Evolutionary conservation across 2,888 invertebrate species (phyloP).

Genomic region (Cremastinae sp.): DNA sequence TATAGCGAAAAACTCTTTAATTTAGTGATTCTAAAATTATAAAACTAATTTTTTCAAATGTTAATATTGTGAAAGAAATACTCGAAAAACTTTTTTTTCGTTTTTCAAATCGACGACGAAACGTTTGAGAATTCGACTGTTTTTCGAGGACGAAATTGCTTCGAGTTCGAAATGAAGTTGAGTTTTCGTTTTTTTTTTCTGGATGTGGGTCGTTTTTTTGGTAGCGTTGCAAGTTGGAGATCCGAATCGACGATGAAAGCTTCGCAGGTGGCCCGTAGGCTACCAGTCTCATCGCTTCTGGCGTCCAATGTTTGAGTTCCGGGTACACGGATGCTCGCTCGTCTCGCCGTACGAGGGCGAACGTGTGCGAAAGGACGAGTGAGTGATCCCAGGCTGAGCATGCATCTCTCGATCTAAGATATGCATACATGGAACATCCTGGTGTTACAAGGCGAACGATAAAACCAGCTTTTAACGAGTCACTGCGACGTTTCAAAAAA

Average conservation of each 20-base stretch:
- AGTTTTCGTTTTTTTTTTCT: neutral
- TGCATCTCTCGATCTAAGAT: constrained; percentile 33
- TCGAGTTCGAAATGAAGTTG: too few species aligned
- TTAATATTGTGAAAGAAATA: too few species aligned
- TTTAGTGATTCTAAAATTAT: too few species aligned
- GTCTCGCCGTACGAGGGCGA: neutral
- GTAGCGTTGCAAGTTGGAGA: constrained; percentile 3
- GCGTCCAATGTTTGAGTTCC: constrained; percentile 49
- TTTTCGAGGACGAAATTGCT: too few species aligned
- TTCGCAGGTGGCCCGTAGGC: constrained; percentile 35
- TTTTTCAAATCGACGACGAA: too few species aligned
- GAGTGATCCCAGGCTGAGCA: constrained; percentile 44
- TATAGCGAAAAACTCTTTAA: too few species aligned
- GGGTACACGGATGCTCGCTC: constrained; percentile 8
- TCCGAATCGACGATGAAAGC: constrained; percentile 46
- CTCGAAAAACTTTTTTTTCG: too few species aligned
- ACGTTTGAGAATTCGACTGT: too few species aligned
- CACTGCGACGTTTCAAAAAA: too few species aligned
- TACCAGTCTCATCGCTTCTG: constrained; percentile 10
- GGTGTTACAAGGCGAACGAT: constrained; percentile 12
- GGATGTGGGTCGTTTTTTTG: neutral
- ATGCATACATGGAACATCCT: constrained; percentile 39
- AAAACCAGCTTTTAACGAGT: constrained; percentile 10
- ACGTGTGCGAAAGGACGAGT: constrained; percentile 31
- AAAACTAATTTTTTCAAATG: too few species aligned